Conservation (phyloP, 2,888 invertebrate genomes). For the Caenorhabditis sinica region DNA sequence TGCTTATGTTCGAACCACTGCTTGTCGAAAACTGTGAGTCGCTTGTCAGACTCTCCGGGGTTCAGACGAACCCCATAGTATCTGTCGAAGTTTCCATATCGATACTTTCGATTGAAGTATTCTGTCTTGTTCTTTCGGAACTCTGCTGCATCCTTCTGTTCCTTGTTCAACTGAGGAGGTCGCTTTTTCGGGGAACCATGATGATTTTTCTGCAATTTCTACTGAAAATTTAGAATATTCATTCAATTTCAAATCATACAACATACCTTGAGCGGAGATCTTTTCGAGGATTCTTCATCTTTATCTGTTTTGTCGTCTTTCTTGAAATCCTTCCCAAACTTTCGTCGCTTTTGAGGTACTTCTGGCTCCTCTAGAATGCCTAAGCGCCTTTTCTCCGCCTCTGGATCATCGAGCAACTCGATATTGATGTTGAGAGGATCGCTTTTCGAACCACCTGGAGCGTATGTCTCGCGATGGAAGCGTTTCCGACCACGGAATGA, state of each 20-base stretch:
- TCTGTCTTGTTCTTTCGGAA: constrained; percentile 68
- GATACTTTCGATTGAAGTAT: constrained; percentile 85
- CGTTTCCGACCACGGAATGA: constrained; percentile 59
- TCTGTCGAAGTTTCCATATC: constrained; percentile 95
- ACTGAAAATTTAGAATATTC: background rate
- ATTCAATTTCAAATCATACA: background rate
- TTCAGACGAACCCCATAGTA: constrained; percentile 97
- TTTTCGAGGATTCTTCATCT: background rate
- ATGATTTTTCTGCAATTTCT: constrained; percentile 42
- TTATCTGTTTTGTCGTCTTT: constrained; percentile 7
- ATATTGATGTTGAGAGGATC: constrained; percentile 65
- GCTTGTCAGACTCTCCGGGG: constrained; percentile 87
- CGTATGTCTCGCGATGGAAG: constrained; percentile 51
- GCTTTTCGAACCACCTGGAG: constrained; percentile 60
- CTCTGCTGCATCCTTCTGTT: constrained; percentile 51
- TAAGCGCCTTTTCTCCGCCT: constrained; percentile 39
- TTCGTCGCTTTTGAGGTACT: constrained; percentile 5
- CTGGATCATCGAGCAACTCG: constrained; percentile 42
- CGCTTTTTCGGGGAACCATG: constrained; percentile 30
- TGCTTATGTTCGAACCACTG: constrained; percentile 92
- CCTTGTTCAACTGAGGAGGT: constrained; percentile 30
- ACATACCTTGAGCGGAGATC: constrained; percentile 27
- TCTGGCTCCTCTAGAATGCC: constrained; percentile 29
- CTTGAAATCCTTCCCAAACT: constrained; percentile 1
- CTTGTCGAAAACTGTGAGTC: constrained; percentile 89